Evolutionary conservation across 2,797 vertebrate species (phyloP).

Genomic region (Eulemur mongoz): DNA sequence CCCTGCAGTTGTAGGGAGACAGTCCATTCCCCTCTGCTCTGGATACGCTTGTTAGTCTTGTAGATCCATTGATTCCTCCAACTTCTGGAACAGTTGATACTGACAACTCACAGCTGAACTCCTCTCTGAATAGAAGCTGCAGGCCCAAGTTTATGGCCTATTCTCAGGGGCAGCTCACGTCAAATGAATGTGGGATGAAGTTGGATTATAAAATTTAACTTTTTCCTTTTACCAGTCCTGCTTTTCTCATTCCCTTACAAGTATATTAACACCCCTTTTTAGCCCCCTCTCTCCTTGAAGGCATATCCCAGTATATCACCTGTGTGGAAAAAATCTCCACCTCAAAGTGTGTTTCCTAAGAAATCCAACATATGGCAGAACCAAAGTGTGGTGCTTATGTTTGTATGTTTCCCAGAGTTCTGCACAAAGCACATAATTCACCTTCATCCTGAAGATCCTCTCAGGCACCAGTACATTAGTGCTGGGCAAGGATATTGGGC

Average conservation of each 20-base stretch:
- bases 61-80: neutral
- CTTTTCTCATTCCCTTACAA: neutral
- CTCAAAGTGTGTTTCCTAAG: neutral
- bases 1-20: neutral
- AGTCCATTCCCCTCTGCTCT: too few relatives aligned
- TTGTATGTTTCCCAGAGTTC: neutral
- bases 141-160: neutral
- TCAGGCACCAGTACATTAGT: neutral
- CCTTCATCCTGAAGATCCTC: neutral
- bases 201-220: neutral
- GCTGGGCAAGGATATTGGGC: neutral
- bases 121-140: neutral
- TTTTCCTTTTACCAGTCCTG: neutral
- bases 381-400: neutral
- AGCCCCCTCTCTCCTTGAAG: neutral
- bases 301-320: neutral
- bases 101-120: neutral
- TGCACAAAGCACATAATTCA: neutral
- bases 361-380: neutral
- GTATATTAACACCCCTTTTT: neutral
- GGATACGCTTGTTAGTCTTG: neutral
- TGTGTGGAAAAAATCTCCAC: neutral
- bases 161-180: neutral
- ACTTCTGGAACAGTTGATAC: neutral
- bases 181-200: neutral